Evolutionary conservation across 2,797 vertebrate species (phyloP).

Genomic region (Rhinophrynus dorsalis): DNA sequence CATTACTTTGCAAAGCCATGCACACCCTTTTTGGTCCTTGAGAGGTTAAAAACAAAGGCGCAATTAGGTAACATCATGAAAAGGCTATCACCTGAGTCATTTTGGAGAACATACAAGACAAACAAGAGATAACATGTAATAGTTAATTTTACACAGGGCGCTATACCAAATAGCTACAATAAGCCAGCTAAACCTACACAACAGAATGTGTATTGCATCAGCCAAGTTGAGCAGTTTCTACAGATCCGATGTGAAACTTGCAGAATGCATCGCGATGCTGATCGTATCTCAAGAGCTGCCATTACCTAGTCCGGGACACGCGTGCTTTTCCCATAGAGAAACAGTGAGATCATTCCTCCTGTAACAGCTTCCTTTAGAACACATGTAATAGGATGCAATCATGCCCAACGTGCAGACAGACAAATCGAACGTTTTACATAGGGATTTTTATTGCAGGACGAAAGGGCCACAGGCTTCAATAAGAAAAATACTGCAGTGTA

Average conservation of each 20-base stretch:
- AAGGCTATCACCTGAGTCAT: too few species aligned
- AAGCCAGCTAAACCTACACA: too few species aligned
- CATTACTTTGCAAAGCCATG: too few species aligned
- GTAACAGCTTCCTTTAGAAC: neutral
- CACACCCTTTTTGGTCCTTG: too few species aligned
- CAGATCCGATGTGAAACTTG: neutral
- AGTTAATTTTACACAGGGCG: too few species aligned
- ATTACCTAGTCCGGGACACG: neutral
- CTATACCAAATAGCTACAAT: too few species aligned
- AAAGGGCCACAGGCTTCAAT: conserved; percentile 62
- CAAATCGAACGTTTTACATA: neutral
- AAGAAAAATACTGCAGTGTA: conserved; percentile 82
- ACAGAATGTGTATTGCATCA: too few species aligned
- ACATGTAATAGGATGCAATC: neutral
- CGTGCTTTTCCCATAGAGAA: conserved; percentile 9
- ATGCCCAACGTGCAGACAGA: neutral
- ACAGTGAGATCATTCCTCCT: neutral
- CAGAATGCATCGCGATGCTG: neutral
- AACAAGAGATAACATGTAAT: too few species aligned
- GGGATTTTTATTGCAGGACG: conserved; percentile 53
- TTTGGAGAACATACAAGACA: too few species aligned
- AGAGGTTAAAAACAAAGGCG: too few species aligned
- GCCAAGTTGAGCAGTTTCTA: too few species aligned
- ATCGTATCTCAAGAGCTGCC: neutral
- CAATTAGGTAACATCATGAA: too few species aligned